Percentiles rank a stretch among this genome's conserved stretches.
Evolutionary conservation across 2,888 invertebrate genomes (phyloP).

Genomic region (Colletes collaris): DNA sequence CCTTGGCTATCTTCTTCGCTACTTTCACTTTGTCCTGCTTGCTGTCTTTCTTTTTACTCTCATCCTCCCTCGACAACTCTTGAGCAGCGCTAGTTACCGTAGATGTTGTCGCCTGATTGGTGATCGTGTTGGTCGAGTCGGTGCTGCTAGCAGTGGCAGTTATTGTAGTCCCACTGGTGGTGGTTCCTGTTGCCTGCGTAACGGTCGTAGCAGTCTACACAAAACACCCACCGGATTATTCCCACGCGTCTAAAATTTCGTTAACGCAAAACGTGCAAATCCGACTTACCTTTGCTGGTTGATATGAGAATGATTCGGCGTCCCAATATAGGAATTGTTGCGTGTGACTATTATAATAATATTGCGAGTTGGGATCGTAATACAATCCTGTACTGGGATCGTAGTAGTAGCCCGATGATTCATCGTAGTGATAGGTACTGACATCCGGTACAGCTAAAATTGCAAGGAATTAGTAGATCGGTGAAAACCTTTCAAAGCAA

Average conservation of each 20-base stretch:
- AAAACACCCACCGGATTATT: neutral
- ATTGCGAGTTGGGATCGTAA: conserved; percentile 97
- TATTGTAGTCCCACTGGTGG: conserved; percentile 70
- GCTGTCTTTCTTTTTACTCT: conserved; percentile 88
- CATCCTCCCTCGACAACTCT: conserved; percentile 84
- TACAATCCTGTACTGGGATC: conserved; percentile 96
- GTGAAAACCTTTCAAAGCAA: neutral
- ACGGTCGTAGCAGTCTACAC: conserved; percentile 57
- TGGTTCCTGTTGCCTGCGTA: conserved; percentile 72
- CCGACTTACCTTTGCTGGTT: conserved; percentile 76
- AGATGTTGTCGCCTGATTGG: conserved; percentile 63
- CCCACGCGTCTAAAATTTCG: neutral
- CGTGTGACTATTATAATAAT: conserved; percentile 96
- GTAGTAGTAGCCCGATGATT: conserved; percentile 97
- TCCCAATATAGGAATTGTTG: conserved; percentile 99
- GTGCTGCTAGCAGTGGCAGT: conserved; percentile 70
- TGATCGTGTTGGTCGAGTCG: conserved; percentile 51
- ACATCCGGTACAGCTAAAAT: conserved; percentile 91
- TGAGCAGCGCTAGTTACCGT: conserved; percentile 52
- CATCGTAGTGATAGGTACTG: conserved; percentile 96
- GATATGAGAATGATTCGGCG: conserved; percentile 84
- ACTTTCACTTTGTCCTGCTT: conserved; percentile 98
- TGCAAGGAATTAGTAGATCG: conserved; percentile 11
- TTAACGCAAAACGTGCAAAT: no score
- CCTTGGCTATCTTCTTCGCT: conserved; percentile 98